Base-by-base conservation (phyloP, 1,140 invertebrate species). In the Diploscapter pachys region DNA sequence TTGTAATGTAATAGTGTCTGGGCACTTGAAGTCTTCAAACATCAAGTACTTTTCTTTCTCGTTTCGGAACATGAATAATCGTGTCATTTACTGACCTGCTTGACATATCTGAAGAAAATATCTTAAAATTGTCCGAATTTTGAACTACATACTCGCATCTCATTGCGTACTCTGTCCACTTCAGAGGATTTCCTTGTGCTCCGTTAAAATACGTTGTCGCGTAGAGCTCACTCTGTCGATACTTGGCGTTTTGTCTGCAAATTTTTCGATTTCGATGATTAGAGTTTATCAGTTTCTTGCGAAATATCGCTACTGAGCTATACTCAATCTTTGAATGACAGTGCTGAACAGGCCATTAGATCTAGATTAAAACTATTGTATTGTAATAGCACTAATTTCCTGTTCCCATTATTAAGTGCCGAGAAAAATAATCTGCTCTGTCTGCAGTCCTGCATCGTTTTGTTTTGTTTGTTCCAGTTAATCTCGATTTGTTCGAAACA, bases 141-240 rank as follows among this genome's bases (percentile, higher is more conserved):
- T 31, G 31, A 31, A 31, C 31, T 9, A 77, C 66, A 52, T 79
- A 78, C 55, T 74, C 78, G 54, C 78, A 79, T 53, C 68, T 73
- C 77, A 78, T 79, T 5, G 69, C 73, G 53, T 79, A 85, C 68
- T 81, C 75, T 3, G 81, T 81, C 82, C 82, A 84, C 67, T 82
- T 82, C 31, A 85, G 63, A 13, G 83, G 80, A 72, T 84, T 83
- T 13, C 82, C 82, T 64, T 84, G 78, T n/a, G 80, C 80, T 6
- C 82, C 82, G 61, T 85, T 83, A 55, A 81, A 80, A 71, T 84
- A 84, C 31, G 82, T 84, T 13, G 82, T 84, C 31, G 77, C 81
- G 59, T 83, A 83, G 5, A 83, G 70, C 55, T 83, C 81, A 31
- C 74, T 67, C 5, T 80, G 73, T 9, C 75, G 73, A 63, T 85